Evolutionary conservation across 2,888 invertebrate species (phyloP).

Genomic region (Oscheius onirici): DNA sequence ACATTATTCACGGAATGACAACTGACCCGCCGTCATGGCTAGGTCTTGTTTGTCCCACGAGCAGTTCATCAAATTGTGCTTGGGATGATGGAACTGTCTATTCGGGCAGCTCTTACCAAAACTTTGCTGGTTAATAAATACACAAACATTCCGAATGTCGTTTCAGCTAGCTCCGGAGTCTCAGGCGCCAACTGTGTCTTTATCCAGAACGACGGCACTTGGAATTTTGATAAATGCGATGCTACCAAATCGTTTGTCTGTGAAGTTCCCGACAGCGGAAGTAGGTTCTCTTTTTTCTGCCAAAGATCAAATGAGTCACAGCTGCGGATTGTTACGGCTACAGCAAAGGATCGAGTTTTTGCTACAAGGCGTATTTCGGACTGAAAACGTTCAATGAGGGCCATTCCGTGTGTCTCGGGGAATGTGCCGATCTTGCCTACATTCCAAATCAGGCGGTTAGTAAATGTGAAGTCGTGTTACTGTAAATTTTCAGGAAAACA

Average conservation of each 20-base stretch:
- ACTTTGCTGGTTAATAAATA: constrained; percentile 3
- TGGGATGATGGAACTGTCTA: constrained; percentile 18
- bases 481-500: constrained; percentile 4
- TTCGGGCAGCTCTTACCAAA: neutral
- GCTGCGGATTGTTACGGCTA: constrained; percentile 27
- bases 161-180: neutral
- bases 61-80: constrained; percentile 16
- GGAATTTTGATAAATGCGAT: constrained; percentile 20
- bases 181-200: constrained; percentile 8
- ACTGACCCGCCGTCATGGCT: constrained; percentile 19
- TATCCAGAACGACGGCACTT: constrained; percentile 11
- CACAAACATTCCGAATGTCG: neutral
- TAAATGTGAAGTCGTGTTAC: neutral
- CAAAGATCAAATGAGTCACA: neutral
- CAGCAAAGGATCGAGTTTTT: neutral
- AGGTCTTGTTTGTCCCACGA: constrained; percentile 11
- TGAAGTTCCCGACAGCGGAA: constrained; percentile 12
- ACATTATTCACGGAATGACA: constrained; percentile 20
- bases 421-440: constrained; percentile 27
- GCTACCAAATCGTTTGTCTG: constrained; percentile 20
- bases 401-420: neutral
- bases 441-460: constrained; percentile 4
- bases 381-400: constrained; percentile 9
- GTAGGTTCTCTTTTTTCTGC: neutral
- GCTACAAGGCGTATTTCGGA: neutral